Evolutionary conservation across 2,113 vertebrate species (phyloP).

Genomic region (Bothrops jararaca): DNA sequence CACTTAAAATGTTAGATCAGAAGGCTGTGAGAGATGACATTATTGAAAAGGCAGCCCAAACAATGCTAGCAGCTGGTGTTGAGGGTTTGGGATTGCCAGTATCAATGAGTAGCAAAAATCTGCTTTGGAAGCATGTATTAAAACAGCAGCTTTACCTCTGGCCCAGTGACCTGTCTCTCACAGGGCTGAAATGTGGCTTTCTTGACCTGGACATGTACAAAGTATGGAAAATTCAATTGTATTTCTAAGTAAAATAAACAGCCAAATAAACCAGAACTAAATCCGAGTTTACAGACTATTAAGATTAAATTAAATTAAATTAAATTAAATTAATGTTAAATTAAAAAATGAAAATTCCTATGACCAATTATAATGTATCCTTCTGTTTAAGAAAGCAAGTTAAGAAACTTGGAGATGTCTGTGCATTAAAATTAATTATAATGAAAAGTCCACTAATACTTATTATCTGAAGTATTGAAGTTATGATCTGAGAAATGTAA

Average conservation of each 20-base stretch:
- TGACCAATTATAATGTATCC: slow-evolving; percentile 25
- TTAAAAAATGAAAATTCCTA: slow-evolving; percentile 5
- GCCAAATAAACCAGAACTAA: slow-evolving; percentile 50
- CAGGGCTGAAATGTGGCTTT: slow-evolving; percentile 73
- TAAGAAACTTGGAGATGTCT: not conserved
- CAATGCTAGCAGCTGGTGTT: slow-evolving; percentile 67
- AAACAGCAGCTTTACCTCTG: slow-evolving; percentile 79
- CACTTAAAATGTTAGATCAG: slow-evolving; percentile 52
- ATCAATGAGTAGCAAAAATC: slow-evolving; percentile 69
- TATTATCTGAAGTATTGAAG: not conserved
- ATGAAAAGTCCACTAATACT: not conserved
- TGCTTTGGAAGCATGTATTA: slow-evolving; percentile 65
- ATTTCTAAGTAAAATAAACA: slow-evolving; percentile 13
- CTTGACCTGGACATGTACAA: slow-evolving; percentile 83
- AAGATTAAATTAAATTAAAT: not conserved
- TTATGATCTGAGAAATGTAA: not conserved
- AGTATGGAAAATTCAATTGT: slow-evolving; percentile 70
- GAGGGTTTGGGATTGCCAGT: slow-evolving; percentile 55
- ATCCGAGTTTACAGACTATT: slow-evolving; percentile 31
- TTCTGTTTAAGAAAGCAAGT: not conserved
- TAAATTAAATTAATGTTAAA: slow-evolving; percentile 6
- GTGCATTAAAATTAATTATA: not conserved
- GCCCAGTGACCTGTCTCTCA: slow-evolving; percentile 79
- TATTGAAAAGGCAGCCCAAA: slow-evolving; percentile 62
- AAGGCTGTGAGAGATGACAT: slow-evolving; percentile 58